Conservation (phyloP, 2,797 vertebrate genomes). For the Channallabes apus region DNA sequence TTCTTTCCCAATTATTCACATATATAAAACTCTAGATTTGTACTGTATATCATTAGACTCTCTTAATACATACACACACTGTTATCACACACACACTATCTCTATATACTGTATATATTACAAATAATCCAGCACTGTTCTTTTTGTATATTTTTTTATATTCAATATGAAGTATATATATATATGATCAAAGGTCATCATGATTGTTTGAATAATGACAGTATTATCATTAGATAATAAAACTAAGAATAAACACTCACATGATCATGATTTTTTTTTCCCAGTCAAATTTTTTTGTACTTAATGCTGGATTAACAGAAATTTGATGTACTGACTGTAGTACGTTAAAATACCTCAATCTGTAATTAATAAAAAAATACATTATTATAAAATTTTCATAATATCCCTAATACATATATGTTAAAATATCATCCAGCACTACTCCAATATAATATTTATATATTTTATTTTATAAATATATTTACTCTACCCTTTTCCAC, state of each 20-base stretch:
- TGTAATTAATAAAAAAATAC: not conserved
- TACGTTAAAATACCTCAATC: not conserved
- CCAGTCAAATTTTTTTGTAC: not conserved
- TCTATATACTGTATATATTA: not conserved
- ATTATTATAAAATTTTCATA: not conserved
- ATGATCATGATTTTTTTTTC: not conserved
- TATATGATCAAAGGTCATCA: not conserved
- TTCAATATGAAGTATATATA: too few species aligned
- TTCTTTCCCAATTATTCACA: too few species aligned
- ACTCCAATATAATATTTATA: constrained; percentile 11
- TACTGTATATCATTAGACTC: too few species aligned
- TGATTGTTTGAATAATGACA: not conserved
- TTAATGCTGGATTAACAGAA: not conserved
- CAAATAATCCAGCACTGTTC: too few species aligned
- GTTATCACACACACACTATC: too few species aligned
- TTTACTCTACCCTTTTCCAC: not conserved
- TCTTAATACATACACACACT: too few species aligned
- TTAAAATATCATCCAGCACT: not conserved
- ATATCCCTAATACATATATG: too few species aligned
- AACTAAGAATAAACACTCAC: not conserved
- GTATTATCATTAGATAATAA: not conserved
- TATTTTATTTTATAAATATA: too few species aligned
- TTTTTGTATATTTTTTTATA: too few species aligned
- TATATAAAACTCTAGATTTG: too few species aligned
- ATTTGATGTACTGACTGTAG: not conserved